Evolutionary conservation across 2,797 vertebrate species (phyloP), one percentile per base, ranked within the genome.

Genomic region (Scleropages formosus): DNA sequence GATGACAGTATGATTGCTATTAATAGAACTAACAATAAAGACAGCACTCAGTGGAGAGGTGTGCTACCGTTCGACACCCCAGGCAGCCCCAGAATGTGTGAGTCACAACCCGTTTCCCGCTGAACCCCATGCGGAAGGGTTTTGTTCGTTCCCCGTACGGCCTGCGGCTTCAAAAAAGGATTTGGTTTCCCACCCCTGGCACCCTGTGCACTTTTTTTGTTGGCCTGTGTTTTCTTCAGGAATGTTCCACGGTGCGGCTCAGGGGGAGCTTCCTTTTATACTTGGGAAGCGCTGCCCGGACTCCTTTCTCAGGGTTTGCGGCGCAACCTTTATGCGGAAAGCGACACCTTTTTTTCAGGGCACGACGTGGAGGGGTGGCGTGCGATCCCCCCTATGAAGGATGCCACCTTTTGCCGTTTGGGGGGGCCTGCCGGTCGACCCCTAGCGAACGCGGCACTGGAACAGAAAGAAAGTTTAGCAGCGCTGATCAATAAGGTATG

Each of bases 221-320:
- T 46, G 9, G 39, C 46, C 10, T 0, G 22, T 2, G 15, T 27
- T n/a, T 16, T 31, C 64, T 65, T 39, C 24, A 15, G 4, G 68
- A 70, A 70, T 2, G 16, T 67, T 26, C 72, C 77, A 80, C 75
- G 81, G 74, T 70, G 59, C 51, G 22, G 6, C 49, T 44, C 66
- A 68, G 20, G 49, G 67, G 20, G 51, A 26, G 22, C 80, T 70
- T 75, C 71, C 46, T 76, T 82, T 78, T 77, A 76, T 70, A 68
- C 73, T 78, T 74, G 75, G 72, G 31, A 77, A 53, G 77, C 46
- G 31, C 79, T 58, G 59, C 64, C 59, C 53, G n/a, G 63, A 62
- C 73, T 66, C 77, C 68, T 63, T 70, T 27, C 61, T 16, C 24
- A 69, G 76, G 59, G 65, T 72, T 44, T 47, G 74, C 58, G 53